These are phyloP conservation scores for Actinia tenebrosa DNA, from an alignment of 64 coral and sea anemone species.

Conservation along the genomic window DNA sequence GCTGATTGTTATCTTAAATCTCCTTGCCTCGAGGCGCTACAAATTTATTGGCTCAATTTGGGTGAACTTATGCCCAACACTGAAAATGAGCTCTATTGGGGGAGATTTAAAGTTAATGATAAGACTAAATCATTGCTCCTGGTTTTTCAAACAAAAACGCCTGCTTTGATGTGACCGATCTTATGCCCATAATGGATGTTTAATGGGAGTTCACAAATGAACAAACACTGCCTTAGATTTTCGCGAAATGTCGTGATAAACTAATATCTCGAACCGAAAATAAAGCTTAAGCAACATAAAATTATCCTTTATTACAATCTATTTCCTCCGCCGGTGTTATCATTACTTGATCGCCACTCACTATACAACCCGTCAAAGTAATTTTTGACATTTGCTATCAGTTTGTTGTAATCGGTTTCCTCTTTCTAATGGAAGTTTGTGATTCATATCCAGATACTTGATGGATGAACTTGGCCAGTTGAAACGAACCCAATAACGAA, in stretches of 20 bases:
- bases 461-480: background rate
- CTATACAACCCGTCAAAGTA: background rate
- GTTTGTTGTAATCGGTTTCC: background rate
- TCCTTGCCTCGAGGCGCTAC: too few relatives aligned
- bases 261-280: background rate
- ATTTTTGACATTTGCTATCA: background rate
- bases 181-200: background rate
- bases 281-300: background rate
- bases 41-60: too few relatives aligned
- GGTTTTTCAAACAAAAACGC: background rate
- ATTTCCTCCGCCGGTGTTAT: background rate
- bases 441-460: background rate
- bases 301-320: background rate
- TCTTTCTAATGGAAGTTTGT: background rate
- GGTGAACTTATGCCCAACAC: too few relatives aligned
- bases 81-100: too few relatives aligned
- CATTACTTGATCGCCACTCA: background rate
- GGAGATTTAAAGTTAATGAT: too few relatives aligned
- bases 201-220: background rate
- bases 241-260: too few relatives aligned
- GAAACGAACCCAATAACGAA: background rate
- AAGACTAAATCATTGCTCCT: too few relatives aligned
- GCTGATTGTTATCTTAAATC: too few relatives aligned
- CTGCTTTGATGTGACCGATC: background rate
- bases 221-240: background rate